Evolutionary conservation across 2,888 invertebrate genomes (phyloP), one percentile per base, ranked within the genome.

Genomic region (Petrophora chlorosata): DNA sequence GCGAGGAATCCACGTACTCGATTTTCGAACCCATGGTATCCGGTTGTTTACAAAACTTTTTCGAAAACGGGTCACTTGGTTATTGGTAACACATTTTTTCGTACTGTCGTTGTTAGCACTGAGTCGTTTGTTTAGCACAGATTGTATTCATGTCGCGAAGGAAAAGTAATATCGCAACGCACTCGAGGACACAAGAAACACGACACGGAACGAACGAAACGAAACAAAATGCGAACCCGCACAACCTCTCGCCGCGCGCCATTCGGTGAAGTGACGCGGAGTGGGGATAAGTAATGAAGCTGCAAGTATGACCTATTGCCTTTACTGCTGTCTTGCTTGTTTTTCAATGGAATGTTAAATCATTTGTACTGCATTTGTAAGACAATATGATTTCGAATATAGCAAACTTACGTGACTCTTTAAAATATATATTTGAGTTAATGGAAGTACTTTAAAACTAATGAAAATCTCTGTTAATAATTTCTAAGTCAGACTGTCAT

Each of bases 1-100:
- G 97, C 64, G 96, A 94, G 65, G 96, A 95, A 84, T 97, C 97
- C 70, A 97, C 96, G 91, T 97, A 97, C 79, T 97, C 97, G 78
- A 97, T 95, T 92, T 97, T 97, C 55, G 96, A 96, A 72, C 96
- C 96, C 96, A 97, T 97, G 71, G 61, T 75, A 71, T 79, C 73
- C 73, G 76, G 72, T 70, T 76, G 66, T 70, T 71, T 77, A 73
- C 71, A 69, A 66, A 62, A 70, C 59, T 68, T 69, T 70, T 62
- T 59, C 50, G 14, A 41, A 39, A 63, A 59, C 65, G 65, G 67
- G 57, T 61, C 61, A 68, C 66, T 55, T 53, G 54, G 50, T 67
- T 73, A 72, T 56, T 67, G 60, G 50, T 56, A 59, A 68, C 75
- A 75, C 81, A 81, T 80, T 68, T 67, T 75, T 67, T 13, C 36